A percentile compares a stretch with the other conserved stretches of the same genome.
These are phyloP conservation scores for Prorops nasuta DNA, from an alignment of 1,140 invertebrate genomes.

Conservation along the genomic window DNA sequence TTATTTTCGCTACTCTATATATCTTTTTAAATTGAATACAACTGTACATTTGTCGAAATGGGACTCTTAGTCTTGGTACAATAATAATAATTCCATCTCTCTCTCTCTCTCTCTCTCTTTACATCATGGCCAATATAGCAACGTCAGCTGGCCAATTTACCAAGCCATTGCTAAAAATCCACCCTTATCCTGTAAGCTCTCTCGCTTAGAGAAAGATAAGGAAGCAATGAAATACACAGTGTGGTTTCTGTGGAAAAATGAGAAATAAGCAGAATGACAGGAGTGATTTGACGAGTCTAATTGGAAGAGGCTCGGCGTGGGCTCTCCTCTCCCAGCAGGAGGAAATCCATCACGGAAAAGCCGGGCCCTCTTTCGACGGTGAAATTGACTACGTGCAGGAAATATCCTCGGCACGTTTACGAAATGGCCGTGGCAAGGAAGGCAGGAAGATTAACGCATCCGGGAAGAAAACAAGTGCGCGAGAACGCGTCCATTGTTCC, in stretches of 20 bases:
- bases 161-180: too few species aligned
- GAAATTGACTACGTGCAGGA: conserved; percentile 49
- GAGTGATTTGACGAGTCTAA: neutral
- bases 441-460: conserved; percentile 33
- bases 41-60: too few species aligned
- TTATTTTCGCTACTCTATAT: too few species aligned
- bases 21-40: too few species aligned
- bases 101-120: too few species aligned
- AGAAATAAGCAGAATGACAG: neutral
- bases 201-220: too few species aligned
- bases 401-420: conserved; percentile 33
- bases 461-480: conserved; percentile 17
- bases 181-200: too few species aligned
- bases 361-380: conserved; percentile 25
- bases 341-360: conserved; percentile 33
- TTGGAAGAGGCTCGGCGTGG: neutral
- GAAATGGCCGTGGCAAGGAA: conserved; percentile 16
- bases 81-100: too few species aligned
- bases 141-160: too few species aligned
- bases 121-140: too few species aligned
- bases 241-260: neutral
- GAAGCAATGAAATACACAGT: neutral
- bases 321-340: conserved; percentile 12
- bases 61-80: too few species aligned
- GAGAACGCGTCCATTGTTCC: conserved; percentile 18